A percentile compares a stretch with the other conserved stretches of the same genome.
Conservation (phyloP, 2,888 invertebrate species). For the Drosophila siamana region DNA sequence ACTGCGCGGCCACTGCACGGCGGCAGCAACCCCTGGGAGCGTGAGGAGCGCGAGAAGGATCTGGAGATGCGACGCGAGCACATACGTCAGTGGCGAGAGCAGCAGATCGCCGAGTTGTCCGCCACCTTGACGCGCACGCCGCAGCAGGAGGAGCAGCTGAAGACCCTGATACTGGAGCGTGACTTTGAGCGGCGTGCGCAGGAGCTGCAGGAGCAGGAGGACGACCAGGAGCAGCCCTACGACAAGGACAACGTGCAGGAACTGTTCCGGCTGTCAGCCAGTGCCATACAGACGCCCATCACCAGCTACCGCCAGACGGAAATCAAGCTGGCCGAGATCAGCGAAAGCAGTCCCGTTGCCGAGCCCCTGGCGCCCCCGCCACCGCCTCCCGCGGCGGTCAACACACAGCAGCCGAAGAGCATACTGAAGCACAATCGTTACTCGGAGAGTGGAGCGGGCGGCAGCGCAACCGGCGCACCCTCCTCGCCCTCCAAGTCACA, state of each 20-base stretch:
- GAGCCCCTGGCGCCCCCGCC: constrained; percentile 42
- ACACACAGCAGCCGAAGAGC: constrained; percentile 83
- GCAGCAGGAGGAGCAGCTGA: constrained; percentile 94
- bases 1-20: constrained; percentile 59
- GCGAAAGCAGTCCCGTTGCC: constrained; percentile 57
- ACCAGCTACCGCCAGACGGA: constrained; percentile 85
- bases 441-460: constrained; percentile 69
- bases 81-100: constrained; percentile 92
- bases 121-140: constrained; percentile 89
- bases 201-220: constrained; percentile 90
- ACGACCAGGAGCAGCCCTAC: constrained; percentile 86
- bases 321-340: constrained; percentile 78
- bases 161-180: constrained; percentile 95
- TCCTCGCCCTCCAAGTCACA: constrained; percentile 85
- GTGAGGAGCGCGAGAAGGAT: constrained; percentile 95
- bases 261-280: constrained; percentile 86
- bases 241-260: constrained; percentile 86
- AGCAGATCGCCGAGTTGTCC: constrained; percentile 93
- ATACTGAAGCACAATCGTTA: constrained; percentile 85
- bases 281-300: constrained; percentile 85
- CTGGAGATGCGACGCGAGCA: constrained; percentile 90
- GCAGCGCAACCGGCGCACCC: constrained; percentile 68
- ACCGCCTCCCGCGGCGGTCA: constrained; percentile 15
- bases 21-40: constrained; percentile 94
- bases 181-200: constrained; percentile 97